Percentiles rank a stretch among this genome's conserved stretches.
Conservation (phyloP, 2,888 invertebrate genomes). For the Leucophora obtusa region DNA sequence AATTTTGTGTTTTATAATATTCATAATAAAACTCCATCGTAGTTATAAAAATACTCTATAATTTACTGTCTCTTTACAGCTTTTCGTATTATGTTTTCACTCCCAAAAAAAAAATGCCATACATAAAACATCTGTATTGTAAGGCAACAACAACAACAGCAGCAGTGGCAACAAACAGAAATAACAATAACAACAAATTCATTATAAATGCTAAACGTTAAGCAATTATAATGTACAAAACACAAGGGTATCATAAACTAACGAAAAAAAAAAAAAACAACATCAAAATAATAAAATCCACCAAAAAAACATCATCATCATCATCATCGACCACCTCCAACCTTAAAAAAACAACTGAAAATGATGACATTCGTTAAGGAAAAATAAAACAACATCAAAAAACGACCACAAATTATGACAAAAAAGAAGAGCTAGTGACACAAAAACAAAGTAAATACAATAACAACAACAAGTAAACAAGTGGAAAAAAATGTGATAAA, state of each 20-base stretch:
- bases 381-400: neutral
- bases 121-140: slow-evolving; percentile 9
- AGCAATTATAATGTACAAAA: slow-evolving; percentile 63
- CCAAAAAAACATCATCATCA: neutral
- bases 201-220: slow-evolving; percentile 61
- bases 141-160: neutral
- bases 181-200: slow-evolving; percentile 32
- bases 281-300: slow-evolving; percentile 8
- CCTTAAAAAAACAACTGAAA: slow-evolving; percentile 18
- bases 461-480: neutral
- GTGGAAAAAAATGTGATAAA: neutral
- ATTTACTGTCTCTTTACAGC: neutral
- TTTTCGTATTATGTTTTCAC: neutral
- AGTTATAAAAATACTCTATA: neutral
- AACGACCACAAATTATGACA: slow-evolving; percentile 56
- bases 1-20: neutral
- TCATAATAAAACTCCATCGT: slow-evolving; percentile 2
- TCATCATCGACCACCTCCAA: neutral
- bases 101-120: neutral
- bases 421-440: slow-evolving; percentile 41
- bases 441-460: slow-evolving; percentile 5
- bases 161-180: neutral
- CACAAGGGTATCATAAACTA: slow-evolving; percentile 63
- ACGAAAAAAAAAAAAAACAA: slow-evolving; percentile 14
- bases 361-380: slow-evolving; percentile 39